These are phyloP conservation scores for Colletes latitarsis DNA, from an alignment of 1,140 invertebrate species.

Conservation along the genomic window DNA sequence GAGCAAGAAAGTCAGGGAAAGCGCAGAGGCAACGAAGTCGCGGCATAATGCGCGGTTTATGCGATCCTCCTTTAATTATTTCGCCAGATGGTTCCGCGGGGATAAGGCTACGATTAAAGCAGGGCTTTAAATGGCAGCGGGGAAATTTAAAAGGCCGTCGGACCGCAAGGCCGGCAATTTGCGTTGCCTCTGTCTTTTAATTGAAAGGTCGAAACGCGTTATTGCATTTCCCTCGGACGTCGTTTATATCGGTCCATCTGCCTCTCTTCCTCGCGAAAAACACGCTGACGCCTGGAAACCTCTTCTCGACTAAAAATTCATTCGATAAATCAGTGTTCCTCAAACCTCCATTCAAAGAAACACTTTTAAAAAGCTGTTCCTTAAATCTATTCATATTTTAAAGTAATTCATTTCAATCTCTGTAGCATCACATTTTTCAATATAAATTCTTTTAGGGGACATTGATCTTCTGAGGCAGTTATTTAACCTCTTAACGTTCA, in stretches of 20 bases:
- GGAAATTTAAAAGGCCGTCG: conserved; percentile 44
- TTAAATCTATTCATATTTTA: no score
- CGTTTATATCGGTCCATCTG: conserved; percentile 26
- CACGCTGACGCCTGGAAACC: conserved; percentile 7
- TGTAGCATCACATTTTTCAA: no score
- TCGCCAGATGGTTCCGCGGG: conserved; percentile 39
- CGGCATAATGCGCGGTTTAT: conserved; percentile 47
- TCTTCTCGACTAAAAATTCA: not conserved
- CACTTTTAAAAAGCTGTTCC: no score
- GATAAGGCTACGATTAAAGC: conserved; percentile 45
- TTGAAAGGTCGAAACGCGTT: conserved; percentile 52
- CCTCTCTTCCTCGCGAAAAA: not conserved
- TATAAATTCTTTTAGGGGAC: no score
- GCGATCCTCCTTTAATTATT: conserved; percentile 54
- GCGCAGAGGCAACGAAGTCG: conserved; percentile 21
- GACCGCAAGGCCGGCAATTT: conserved; percentile 43
- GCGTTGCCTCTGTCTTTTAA: conserved; percentile 42
- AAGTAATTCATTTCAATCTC: no score
- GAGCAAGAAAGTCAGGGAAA: conserved; percentile 4
- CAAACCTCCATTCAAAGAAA: no score
- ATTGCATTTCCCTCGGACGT: conserved; percentile 19
- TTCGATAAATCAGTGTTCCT: conserved; percentile 1
- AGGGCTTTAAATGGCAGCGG: conserved; percentile 39
- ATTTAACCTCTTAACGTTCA: no score
- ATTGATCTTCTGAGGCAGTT: no score